Evolutionary conservation across 1,140 invertebrate genomes (phyloP), one percentile per base, ranked within the genome.

Genomic region (Dinothrombium tinctorium): DNA sequence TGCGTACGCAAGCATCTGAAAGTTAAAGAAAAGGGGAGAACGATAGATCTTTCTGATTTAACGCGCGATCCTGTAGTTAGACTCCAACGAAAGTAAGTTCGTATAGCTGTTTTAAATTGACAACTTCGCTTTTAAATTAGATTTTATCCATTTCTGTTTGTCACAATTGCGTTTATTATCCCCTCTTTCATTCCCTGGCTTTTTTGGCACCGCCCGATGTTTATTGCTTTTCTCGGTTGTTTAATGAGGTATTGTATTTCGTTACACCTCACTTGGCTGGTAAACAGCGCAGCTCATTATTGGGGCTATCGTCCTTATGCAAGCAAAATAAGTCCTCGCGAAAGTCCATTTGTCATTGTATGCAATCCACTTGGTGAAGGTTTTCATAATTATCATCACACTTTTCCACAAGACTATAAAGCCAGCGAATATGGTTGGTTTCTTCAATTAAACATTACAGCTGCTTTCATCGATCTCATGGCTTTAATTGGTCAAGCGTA

Each of bases 391-490:
- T 94, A 87, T 58, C 87, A 94, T 56, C 86, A 94, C 60, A 76
- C 77, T 0, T 94, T 94, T 62, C 87, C 87, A 0, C 81, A 81
- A 71, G 87, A 94, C 54, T 87, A 87, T 65, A 79, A 81, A 54
- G 73, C 78, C 2, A 66, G 76, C 4, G 79, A 83, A 53, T 61
- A 81, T 0, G 77, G 81, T 29, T 80, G 76, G 59, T 7, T 23
- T 17, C 5, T 11, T 24, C 64, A 51, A 36, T 48, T 61, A 14
- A 64, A 64, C 43, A 23, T 66, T 52, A 55, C 64, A 0, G 65
- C 59, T 4, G 49, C 64, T 22, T 71, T 73, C 51, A 72, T 74
- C 36, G 69, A 74, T 40, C 54, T 61, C 46, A 65, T 56, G 58
- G 66, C 69, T 15, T 55, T 53, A 48, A 46, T 67, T 32, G 72